A percentile compares a stretch with the other conserved stretches of the same genome.
Evolutionary conservation across 2,888 invertebrate species (phyloP).

Genomic region (Ennomos quercinarius): DNA sequence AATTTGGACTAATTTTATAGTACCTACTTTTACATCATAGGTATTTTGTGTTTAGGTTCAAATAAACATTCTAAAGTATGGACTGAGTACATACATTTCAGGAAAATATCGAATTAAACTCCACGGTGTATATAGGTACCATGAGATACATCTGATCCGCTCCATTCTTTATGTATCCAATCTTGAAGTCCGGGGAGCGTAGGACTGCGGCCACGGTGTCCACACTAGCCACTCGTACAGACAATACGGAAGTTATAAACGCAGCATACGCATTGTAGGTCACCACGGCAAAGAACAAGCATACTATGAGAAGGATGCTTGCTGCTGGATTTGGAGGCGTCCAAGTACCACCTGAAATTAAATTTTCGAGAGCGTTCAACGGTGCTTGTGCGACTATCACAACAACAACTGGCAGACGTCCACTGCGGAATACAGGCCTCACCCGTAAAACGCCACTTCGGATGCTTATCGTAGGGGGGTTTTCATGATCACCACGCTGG

Average conservation of each 20-base stretch:
- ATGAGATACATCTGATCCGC: slow-evolving; percentile 87
- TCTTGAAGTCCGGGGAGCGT: slow-evolving; percentile 82
- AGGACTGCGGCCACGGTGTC: slow-evolving; percentile 86
- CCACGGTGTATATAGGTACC: slow-evolving; percentile 72
- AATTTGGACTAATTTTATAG: no score
- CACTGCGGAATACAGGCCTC: no score
- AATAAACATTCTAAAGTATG: no score
- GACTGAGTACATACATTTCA: no score
- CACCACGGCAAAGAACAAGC: slow-evolving; percentile 86
- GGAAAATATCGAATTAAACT: no score
- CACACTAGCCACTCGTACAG: slow-evolving; percentile 85
- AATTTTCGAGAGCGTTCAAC: neutral
- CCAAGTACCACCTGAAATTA: slow-evolving; percentile 83
- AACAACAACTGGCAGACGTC: no score
- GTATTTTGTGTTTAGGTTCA: no score
- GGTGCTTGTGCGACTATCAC: neutral
- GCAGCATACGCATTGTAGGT: slow-evolving; percentile 88
- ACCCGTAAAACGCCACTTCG: no score
- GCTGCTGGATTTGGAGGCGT: slow-evolving; percentile 84
- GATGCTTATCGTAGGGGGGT: no score
- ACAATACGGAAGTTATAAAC: slow-evolving; percentile 88
- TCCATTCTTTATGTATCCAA: slow-evolving; percentile 86
- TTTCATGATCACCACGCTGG: no score
- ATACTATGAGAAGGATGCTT: slow-evolving; percentile 84
- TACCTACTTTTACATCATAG: no score